A percentile compares a stretch with the other conserved stretches of the same genome.
These are phyloP conservation scores for Hapalemur alaotrensis DNA, from an alignment of 2,797 vertebrate species.

Conservation along the genomic window DNA sequence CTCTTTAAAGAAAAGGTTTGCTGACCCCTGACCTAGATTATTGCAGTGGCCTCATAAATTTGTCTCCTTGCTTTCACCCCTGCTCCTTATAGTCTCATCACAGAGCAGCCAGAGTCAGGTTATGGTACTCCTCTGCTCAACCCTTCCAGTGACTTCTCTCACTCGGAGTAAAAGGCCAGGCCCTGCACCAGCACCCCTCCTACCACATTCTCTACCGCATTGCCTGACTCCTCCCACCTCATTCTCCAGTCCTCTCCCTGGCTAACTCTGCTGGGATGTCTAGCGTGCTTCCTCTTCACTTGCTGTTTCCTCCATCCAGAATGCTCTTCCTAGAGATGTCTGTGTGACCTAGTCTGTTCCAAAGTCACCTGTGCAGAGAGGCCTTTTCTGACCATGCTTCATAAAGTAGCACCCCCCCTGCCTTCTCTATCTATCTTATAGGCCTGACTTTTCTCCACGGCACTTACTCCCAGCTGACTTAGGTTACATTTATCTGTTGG, in stretches of 20 bases:
- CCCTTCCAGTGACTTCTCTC: background rate
- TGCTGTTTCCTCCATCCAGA: background rate
- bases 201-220: background rate
- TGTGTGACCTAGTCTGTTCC: background rate
- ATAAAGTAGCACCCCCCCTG: no score
- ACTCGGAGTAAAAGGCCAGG: background rate
- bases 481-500: background rate
- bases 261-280: background rate
- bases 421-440: background rate
- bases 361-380: background rate
- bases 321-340: background rate
- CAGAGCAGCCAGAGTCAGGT: background rate
- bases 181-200: background rate
- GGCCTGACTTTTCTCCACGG: background rate
- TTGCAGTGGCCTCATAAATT: background rate
- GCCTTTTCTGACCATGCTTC: background rate
- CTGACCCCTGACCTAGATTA: background rate
- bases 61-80: background rate
- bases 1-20: background rate
- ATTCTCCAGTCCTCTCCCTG: background rate
- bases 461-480: background rate
- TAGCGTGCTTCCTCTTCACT: background rate
- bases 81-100: background rate
- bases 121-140: background rate
- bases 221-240: background rate